These are phyloP conservation scores for Apis florea DNA, from an alignment of 1,140 invertebrate species.

Conservation along the genomic window DNA sequence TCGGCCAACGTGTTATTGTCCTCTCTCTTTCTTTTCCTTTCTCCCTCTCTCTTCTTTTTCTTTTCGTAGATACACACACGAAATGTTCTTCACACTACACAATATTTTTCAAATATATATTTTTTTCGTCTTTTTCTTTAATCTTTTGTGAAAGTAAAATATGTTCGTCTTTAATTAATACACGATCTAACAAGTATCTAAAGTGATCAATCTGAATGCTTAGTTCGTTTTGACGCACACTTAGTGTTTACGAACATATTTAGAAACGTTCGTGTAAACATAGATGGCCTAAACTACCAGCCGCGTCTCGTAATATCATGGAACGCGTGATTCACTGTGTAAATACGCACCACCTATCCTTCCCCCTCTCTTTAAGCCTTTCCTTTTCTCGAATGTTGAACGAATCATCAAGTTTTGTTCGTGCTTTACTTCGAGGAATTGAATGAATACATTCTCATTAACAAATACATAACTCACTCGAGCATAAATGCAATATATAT, in stretches of 20 bases:
- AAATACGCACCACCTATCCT: slow-evolving; percentile 63
- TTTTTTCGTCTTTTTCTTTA: neutral
- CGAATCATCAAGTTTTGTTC: slow-evolving; percentile 35
- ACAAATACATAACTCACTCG: neutral
- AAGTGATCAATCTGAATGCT: neutral
- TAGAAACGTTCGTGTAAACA: slow-evolving; percentile 41
- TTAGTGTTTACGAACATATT: slow-evolving; percentile 35
- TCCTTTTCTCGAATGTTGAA: slow-evolving; percentile 38
- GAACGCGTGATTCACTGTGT: slow-evolving; percentile 64
- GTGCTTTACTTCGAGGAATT: slow-evolving; percentile 24
- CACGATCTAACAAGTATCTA: slow-evolving; percentile 17
- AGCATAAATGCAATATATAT: neutral
- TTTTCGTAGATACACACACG: neutral
- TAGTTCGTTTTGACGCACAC: neutral
- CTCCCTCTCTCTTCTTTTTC: slow-evolving; percentile 27
- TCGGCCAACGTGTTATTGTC: slow-evolving; percentile 31
- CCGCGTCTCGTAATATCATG: slow-evolving; percentile 53
- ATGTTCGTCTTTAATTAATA: neutral
- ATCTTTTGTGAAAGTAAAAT: neutral
- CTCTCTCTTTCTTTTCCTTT: slow-evolving; percentile 32
- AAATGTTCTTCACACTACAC: neutral
- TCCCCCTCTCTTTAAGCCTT: slow-evolving; percentile 25
- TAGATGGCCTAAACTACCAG: slow-evolving; percentile 25
- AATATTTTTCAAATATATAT: too few species aligned
- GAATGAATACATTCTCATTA: slow-evolving; percentile 19